These are phyloP conservation scores for Lagopus leucura DNA, from an alignment of 2,113 vertebrate species.

Conservation along the genomic window DNA sequence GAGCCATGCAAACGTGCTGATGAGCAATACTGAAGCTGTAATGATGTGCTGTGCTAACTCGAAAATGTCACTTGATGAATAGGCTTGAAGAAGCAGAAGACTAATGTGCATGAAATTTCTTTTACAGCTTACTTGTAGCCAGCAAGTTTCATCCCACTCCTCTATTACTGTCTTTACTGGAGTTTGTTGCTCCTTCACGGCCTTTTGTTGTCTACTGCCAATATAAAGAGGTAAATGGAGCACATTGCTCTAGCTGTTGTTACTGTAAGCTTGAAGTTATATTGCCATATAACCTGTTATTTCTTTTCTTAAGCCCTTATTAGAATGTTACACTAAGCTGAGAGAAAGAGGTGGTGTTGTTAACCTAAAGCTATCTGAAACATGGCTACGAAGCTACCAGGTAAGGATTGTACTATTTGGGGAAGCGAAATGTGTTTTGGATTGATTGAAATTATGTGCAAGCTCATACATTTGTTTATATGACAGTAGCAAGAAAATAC, in stretches of 20 bases:
- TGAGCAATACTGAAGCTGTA: not conserved
- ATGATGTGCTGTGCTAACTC: not conserved
- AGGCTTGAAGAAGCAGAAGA: not conserved
- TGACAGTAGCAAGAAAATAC: fast-evolving
- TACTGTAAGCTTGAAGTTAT: not conserved
- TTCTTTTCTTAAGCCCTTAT: slow-evolving; percentile 82
- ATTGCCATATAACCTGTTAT: not conserved
- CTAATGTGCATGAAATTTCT: slow-evolving; percentile 15
- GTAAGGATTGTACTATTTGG: slow-evolving; percentile 65
- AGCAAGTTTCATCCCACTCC: slow-evolving; percentile 91
- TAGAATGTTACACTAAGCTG: slow-evolving; percentile 95
- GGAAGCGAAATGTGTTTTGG: not conserved
- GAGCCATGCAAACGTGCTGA: not conserved
- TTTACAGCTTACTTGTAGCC: slow-evolving; percentile 90
- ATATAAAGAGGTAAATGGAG: slow-evolving; percentile 90
- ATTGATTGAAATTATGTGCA: not conserved
- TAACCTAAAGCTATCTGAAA: slow-evolving; percentile 90
- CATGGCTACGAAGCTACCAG: slow-evolving; percentile 97
- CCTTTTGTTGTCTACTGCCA: slow-evolving; percentile 96
- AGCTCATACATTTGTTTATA: not conserved
- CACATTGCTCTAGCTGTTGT: not conserved
- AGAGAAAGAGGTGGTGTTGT: slow-evolving; percentile 90
- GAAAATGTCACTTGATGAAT: not conserved
- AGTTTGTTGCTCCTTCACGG: slow-evolving; percentile 93
- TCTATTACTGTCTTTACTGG: slow-evolving; percentile 85